Conservation (phyloP, 2,797 vertebrate species). For the Enteromius viviparus region DNA sequence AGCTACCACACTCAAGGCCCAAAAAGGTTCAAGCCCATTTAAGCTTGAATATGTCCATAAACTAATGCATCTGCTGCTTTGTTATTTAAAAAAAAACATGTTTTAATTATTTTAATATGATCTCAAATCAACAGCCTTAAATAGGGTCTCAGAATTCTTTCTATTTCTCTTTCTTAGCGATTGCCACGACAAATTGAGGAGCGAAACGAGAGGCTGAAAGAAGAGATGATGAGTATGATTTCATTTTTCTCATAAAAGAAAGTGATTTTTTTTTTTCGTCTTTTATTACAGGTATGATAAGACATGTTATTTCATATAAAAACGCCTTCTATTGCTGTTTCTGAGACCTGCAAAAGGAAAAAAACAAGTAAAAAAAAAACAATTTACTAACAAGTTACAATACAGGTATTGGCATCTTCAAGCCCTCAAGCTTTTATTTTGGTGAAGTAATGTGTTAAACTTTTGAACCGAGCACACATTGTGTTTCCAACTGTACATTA, state of each 20-base stretch:
- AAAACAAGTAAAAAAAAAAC: not conserved
- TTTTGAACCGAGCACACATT: not conserved
- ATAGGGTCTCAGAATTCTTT: constrained; percentile 14
- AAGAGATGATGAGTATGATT: constrained; percentile 91
- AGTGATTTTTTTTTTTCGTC: not conserved
- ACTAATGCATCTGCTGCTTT: too few species aligned
- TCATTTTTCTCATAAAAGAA: not conserved
- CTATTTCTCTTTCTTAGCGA: constrained; percentile 57
- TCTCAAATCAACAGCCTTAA: not conserved
- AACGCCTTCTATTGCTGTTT: not conserved
- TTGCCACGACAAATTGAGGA: constrained; percentile 82
- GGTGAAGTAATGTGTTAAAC: not conserved
- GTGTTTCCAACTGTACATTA: too few species aligned
- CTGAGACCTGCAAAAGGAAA: not conserved
- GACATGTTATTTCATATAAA: not conserved
- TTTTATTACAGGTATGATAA: not conserved
- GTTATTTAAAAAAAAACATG: not conserved
- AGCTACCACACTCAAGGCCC: too few species aligned
- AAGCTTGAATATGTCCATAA: not conserved
- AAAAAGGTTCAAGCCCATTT: too few species aligned
- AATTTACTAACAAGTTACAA: not conserved
- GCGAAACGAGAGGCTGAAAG: constrained; percentile 92
- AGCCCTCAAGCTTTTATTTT: not conserved
- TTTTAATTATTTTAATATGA: too few species aligned
- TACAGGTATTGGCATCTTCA: not conserved